Evolutionary conservation across 2,888 invertebrate species (phyloP).

Genomic region (Amblyjoppa proteus): DNA sequence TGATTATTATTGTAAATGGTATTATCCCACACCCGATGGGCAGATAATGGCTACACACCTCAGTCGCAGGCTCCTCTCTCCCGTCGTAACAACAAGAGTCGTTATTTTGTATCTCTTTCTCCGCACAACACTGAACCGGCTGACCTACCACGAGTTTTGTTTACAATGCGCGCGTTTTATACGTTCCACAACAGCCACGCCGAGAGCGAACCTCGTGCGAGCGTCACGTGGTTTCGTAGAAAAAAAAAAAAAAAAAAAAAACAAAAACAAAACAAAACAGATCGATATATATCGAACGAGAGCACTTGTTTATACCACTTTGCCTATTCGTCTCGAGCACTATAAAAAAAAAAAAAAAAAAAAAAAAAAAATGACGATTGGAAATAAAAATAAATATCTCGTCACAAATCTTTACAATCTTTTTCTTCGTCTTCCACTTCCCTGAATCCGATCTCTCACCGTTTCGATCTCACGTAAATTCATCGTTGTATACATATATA

Average conservation of each 20-base stretch:
- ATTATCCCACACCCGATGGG: not conserved
- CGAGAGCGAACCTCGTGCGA: slow-evolving; percentile 8
- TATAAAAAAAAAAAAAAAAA: too few relatives aligned
- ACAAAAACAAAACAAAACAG: not conserved
- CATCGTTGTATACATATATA: slow-evolving; percentile 19
- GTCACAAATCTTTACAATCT: slow-evolving; percentile 5
- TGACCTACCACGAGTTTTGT: slow-evolving; percentile 2
- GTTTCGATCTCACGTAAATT: slow-evolving; percentile 7
- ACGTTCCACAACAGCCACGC: not conserved
- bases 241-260: not conserved
- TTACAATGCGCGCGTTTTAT: slow-evolving; percentile 19
- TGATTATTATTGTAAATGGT: too few relatives aligned
- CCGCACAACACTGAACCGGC: not conserved
- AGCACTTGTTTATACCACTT: too few relatives aligned
- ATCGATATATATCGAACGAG: not conserved
- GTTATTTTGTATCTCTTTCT: slow-evolving; percentile 16
- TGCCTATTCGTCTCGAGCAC: too few relatives aligned
- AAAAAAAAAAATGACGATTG: too few relatives aligned
- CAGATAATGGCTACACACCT: not conserved
- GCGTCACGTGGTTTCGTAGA: slow-evolving; percentile 18
- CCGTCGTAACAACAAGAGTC: slow-evolving; percentile 1
- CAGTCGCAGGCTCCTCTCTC: not conserved
- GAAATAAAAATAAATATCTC: not conserved
- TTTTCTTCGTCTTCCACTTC: slow-evolving; percentile 30
- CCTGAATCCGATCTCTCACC: slow-evolving; percentile 44